Percentiles rank a stretch among this genome's conserved stretches.
Evolutionary conservation across 1,140 invertebrate species (phyloP).

Genomic region (Rhopalosiphum maidis): DNA sequence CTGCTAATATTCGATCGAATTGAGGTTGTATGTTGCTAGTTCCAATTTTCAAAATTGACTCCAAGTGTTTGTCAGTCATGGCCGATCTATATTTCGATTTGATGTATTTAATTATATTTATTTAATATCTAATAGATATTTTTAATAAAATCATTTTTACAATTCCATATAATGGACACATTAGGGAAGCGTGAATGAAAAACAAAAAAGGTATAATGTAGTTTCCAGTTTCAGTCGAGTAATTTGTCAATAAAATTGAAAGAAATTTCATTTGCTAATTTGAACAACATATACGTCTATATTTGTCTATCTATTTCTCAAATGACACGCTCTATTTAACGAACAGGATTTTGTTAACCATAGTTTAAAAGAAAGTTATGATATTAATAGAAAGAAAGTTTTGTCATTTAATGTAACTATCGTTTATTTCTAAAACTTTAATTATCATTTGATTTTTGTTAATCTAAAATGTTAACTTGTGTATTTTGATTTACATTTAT

Average conservation of each 20-base stretch:
- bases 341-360: background rate
- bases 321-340: conserved; percentile 37
- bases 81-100: too few relatives aligned
- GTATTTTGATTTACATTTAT: background rate
- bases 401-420: background rate
- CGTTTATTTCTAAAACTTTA: background rate
- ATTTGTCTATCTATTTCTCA: background rate
- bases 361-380: background rate
- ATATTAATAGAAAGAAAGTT: background rate
- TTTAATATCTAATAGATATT: background rate
- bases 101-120: too few relatives aligned
- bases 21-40: too few relatives aligned
- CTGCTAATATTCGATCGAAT: too few relatives aligned
- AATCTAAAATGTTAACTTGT: background rate
- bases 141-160: background rate
- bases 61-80: too few relatives aligned
- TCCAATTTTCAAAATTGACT: too few relatives aligned
- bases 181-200: background rate
- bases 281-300: background rate
- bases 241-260: background rate
- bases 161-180: background rate
- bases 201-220: background rate
- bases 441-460: background rate
- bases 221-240: background rate
- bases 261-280: conserved; percentile 3